Evolutionary conservation across 1,140 invertebrate genomes (phyloP).

Genomic region (Bombus superbus): DNA sequence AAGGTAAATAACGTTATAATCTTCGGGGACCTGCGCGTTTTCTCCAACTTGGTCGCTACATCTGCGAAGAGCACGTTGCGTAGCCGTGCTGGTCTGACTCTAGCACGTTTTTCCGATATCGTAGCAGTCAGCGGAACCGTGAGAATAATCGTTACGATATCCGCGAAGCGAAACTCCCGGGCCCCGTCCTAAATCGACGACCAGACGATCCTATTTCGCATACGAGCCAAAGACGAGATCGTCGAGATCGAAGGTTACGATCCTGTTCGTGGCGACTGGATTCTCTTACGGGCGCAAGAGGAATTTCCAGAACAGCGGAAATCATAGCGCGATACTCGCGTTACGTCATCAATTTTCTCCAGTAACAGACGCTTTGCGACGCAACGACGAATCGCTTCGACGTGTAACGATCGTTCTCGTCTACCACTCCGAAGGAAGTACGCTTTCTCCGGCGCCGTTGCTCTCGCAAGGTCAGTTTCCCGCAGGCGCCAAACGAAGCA

Average conservation of each 20-base stretch:
- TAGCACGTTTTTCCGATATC: conserved; percentile 39
- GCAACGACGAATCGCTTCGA: background rate
- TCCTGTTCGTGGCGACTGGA: background rate
- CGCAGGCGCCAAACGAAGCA: background rate
- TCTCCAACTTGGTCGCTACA: background rate
- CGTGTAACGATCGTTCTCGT: background rate
- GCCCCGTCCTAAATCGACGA: conserved; percentile 26
- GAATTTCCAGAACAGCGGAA: background rate
- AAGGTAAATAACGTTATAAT: conserved; percentile 13
- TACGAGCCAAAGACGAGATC: conserved; percentile 12
- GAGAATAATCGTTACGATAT: conserved; percentile 57
- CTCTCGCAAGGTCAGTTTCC: background rate
- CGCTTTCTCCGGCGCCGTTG: background rate
- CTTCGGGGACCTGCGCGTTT: background rate
- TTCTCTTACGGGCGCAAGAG: background rate
- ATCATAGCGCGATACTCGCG: background rate
- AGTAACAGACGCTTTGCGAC: background rate
- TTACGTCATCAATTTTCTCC: no score
- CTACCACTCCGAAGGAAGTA: background rate
- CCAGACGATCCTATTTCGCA: conserved; percentile 57
- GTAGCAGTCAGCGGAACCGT: conserved; percentile 53
- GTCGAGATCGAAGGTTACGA: conserved; percentile 17
- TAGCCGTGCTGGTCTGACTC: conserved; percentile 22
- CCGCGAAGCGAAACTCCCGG: conserved; percentile 18
- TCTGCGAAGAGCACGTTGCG: conserved; percentile 22